Evolutionary conservation across 2,113 vertebrate genomes (phyloP).

Genomic region (Sander vitreus): DNA sequence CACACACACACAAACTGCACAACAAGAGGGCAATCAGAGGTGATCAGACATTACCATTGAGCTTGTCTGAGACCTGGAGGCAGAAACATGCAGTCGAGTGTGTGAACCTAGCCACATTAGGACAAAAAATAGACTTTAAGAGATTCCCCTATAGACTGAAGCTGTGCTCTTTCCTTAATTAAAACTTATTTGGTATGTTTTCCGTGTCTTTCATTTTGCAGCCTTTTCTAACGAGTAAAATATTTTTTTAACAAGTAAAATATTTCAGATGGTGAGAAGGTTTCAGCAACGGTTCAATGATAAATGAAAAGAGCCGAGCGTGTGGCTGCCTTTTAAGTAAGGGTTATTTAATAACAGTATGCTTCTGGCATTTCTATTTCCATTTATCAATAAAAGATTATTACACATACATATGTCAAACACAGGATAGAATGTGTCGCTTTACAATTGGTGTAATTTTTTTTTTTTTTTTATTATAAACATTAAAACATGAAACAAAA

Average conservation of each 20-base stretch:
- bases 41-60: conserved; percentile 52
- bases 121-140: conserved; percentile 2
- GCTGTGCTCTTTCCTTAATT: neutral
- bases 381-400: neutral
- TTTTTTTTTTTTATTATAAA: neutral
- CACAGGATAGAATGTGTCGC: neutral
- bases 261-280: neutral
- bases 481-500: neutral
- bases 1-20: conserved; percentile 13
- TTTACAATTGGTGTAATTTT: neutral
- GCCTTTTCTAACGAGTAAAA: neutral
- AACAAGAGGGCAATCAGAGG: conserved; percentile 43
- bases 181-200: neutral
- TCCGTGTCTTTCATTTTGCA: neutral
- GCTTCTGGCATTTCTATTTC: neutral
- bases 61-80: conserved; percentile 41
- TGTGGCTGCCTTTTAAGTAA: neutral
- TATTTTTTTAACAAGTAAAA: neutral
- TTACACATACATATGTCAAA: neutral
- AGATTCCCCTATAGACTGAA: neutral
- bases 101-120: neutral
- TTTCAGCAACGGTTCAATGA: neutral
- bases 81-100: conserved; percentile 1
- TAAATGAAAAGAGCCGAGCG: neutral
- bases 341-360: neutral